A percentile compares a stretch with the other conserved stretches of the same genome.
phyloP scores from a whole-genome alignment of 2,113 vertebrate genomes.

The Camelus bactrianus region DNA sequence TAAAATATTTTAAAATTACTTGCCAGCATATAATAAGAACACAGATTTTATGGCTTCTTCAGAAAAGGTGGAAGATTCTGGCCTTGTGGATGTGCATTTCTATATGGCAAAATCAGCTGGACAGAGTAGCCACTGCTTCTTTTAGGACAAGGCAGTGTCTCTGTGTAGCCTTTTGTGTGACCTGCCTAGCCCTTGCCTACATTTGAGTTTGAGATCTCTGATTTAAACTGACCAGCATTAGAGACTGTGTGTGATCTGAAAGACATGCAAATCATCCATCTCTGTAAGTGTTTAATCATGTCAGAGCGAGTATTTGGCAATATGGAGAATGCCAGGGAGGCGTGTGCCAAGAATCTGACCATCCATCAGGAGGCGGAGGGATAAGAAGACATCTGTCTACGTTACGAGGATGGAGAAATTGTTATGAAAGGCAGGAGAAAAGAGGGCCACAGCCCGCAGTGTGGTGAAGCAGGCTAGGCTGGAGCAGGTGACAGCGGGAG shows the following conservation, averaged over 20 bases:
- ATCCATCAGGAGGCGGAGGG: not conserved
- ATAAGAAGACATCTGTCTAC: constrained; percentile 53
- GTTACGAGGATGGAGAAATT: constrained; percentile 54
- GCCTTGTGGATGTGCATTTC: not conserved
- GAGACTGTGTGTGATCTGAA: constrained; percentile 53
- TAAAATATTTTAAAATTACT: constrained; percentile 56
- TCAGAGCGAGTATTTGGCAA: constrained; percentile 46
- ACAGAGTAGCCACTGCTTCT: not conserved
- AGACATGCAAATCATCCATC: constrained; percentile 62
- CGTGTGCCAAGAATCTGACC: constrained; percentile 58
- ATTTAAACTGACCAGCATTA: constrained; percentile 42
- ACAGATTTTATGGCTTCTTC: constrained; percentile 30
- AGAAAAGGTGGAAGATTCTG: constrained; percentile 24
- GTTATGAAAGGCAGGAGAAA: constrained; percentile 67
- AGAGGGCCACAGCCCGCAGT: not conserved
- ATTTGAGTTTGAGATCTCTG: constrained; percentile 35
- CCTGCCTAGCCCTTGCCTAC: not conserved
- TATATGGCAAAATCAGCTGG: constrained; percentile 37
- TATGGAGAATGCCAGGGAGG: constrained; percentile 23
- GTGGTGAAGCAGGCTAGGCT: constrained; percentile 48
- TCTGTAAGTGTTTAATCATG: constrained; percentile 52
- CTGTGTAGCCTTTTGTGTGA: not conserved
- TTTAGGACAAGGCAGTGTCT: not conserved
- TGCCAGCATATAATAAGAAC: constrained; percentile 52
- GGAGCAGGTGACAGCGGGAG: constrained; percentile 61